phyloP scores from a whole-genome alignment of 2,113 vertebrate species.

The Microtus oregoni region DNA sequence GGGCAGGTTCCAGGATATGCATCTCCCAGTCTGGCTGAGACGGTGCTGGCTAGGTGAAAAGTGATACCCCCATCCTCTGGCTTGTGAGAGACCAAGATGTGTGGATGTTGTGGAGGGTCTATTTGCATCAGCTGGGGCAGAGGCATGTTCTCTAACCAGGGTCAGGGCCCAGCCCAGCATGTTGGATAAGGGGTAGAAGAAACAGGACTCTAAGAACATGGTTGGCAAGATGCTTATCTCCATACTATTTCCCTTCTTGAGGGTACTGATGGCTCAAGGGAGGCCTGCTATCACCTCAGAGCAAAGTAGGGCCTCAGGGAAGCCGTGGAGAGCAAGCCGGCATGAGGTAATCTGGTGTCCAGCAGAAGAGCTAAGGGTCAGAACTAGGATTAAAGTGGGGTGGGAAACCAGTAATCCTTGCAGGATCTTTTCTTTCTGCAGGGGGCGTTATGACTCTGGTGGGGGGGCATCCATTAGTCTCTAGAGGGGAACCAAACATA shows the following conservation, averaged over 20 bases:
- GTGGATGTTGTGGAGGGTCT: neutral
- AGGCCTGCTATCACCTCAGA: accelerated
- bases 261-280: neutral
- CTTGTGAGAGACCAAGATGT: neutral
- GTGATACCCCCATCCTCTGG: accelerated
- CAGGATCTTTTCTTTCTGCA: neutral
- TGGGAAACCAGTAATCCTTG: neutral
- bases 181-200: neutral
- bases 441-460: neutral
- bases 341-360: neutral
- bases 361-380: too few species aligned
- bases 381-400: too few species aligned
- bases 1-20: neutral
- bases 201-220: neutral
- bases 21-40: neutral
- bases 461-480: neutral
- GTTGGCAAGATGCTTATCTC: neutral
- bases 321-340: neutral
- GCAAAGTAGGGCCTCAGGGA: accelerated
- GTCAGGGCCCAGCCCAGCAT: neutral
- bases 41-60: neutral
- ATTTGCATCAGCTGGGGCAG: too few species aligned
- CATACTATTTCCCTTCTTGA: neutral
- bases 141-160: neutral
- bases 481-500: too few species aligned